Evolutionary conservation across 92 coral and sea anemone genomes (phyloP), one percentile per base, ranked within the genome.

Genomic region (Parazoanthus atlanticus): DNA sequence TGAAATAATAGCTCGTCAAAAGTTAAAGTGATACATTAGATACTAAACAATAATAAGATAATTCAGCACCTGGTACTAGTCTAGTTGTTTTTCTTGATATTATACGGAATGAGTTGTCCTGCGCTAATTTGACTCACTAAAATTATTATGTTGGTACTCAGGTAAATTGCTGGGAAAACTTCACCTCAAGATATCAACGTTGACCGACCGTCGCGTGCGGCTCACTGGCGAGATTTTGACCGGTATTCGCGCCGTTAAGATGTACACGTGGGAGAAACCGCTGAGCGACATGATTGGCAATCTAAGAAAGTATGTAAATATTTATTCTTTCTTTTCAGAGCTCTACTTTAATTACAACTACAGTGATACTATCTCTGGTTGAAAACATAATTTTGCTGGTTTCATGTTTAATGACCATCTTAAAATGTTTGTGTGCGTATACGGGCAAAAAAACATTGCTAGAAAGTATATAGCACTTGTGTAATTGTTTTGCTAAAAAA

Each of bases 201-300:
- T 82, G 21, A 82, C 86, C 36, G 86, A 82, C 61, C 86, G 76
- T 46, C 75, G 86, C 12, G 86, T 82, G 10, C 76, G 86, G n/a
- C 86, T 82, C 12, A 82, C 76, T 46, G 30, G 86, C 34, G 86
- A 82, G 30, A 66, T 82, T 34, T 21, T 82, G 23, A 13, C 76
- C 11, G 86, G 86, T 66, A 82, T 82, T 36, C 86, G 86, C 21
- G 86, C 86, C 46, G 47, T 83, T 25, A 83, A 83, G 28, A 83
- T 83, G 86, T 38, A 83, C 41, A 67, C 65, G 1, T 83, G 76
- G 86, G 86, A 83, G 26, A 54, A 26, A 15, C 77, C 86, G 3
- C 77, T 83, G 86, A 83, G 38, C 13, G 76, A 83, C 25, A 83
- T 83, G 86, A 83, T 83, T 69, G 58, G 61, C 47, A 67, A 52